phyloP scores from a whole-genome alignment of 2,113 vertebrate species.

The Oophaga pumilio region DNA sequence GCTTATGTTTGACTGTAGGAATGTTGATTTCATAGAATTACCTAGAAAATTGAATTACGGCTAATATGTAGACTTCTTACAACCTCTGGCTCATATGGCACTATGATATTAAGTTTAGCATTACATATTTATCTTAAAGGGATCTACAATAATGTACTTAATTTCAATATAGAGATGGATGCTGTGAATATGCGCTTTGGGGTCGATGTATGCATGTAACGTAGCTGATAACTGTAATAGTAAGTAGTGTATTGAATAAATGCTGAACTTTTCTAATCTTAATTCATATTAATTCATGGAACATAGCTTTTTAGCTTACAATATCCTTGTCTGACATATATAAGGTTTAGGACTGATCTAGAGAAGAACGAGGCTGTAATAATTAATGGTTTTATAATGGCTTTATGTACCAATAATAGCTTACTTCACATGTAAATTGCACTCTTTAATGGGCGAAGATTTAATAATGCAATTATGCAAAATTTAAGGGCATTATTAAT shows the following conservation, averaged over 20 bases:
- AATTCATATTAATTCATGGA: not conserved
- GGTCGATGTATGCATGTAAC: not conserved
- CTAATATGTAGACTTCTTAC: not conserved
- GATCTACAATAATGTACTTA: not conserved
- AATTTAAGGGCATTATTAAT: not conserved
- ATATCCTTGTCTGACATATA: not conserved
- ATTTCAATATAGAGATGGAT: not conserved
- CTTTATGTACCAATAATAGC: not conserved
- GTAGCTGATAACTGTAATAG: not conserved
- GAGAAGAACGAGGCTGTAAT: not conserved
- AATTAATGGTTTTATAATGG: not conserved
- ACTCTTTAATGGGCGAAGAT: not conserved
- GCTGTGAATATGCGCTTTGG: not conserved
- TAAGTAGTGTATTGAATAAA: not conserved
- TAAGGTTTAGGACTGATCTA: not conserved
- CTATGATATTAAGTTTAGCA: slow-evolving; percentile 35
- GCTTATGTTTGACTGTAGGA: not conserved
- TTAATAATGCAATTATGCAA: not conserved
- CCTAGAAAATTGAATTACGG: slow-evolving; percentile 39
- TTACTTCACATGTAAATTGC: not conserved
- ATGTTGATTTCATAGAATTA: slow-evolving; percentile 31
- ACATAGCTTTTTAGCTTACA: not conserved
- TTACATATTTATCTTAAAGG: slow-evolving; percentile 6
- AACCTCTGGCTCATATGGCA: slow-evolving; percentile 10
- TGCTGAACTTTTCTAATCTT: not conserved